A percentile compares a stretch with the other conserved stretches of the same genome.
These are phyloP conservation scores for Leucopsar rothschildi DNA, from an alignment of 2,113 vertebrate species.

Conservation along the genomic window DNA sequence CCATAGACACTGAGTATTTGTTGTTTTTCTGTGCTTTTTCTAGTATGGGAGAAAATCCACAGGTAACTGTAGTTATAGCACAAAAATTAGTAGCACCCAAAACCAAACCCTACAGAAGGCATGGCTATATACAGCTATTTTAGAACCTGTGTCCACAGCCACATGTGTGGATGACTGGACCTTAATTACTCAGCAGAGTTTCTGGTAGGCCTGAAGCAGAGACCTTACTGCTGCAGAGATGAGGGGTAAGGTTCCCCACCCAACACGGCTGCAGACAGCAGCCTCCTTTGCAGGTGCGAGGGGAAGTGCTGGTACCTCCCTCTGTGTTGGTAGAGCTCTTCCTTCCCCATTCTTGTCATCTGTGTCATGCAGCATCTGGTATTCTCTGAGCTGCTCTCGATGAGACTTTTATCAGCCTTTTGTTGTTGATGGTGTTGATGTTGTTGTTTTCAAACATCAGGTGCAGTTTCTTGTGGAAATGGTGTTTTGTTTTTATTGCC, in stretches of 20 bases:
- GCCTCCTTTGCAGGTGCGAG: neutral
- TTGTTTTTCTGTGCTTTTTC: neutral
- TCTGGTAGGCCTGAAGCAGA: neutral
- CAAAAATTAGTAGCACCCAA: neutral
- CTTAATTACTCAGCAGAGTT: neutral
- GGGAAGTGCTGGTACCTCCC: neutral
- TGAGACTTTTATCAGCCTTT: accelerated
- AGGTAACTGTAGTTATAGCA: neutral
- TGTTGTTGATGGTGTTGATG: neutral
- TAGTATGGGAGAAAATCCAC: neutral
- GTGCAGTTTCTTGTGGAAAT: neutral
- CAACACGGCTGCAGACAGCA: neutral
- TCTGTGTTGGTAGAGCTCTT: neutral
- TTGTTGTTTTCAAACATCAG: neutral
- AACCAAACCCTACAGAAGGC: neutral
- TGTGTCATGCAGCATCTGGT: accelerated
- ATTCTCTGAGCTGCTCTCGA: neutral
- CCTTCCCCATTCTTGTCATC: neutral
- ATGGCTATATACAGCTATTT: neutral
- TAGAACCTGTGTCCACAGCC: neutral
- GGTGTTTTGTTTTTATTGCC: neutral
- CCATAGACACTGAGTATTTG: neutral
- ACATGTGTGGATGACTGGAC: neutral
- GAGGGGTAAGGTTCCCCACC: accelerated
- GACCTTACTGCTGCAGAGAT: accelerated